Evolutionary conservation across 1,140 invertebrate genomes (phyloP).

Genomic region (Goniozus legneri): DNA sequence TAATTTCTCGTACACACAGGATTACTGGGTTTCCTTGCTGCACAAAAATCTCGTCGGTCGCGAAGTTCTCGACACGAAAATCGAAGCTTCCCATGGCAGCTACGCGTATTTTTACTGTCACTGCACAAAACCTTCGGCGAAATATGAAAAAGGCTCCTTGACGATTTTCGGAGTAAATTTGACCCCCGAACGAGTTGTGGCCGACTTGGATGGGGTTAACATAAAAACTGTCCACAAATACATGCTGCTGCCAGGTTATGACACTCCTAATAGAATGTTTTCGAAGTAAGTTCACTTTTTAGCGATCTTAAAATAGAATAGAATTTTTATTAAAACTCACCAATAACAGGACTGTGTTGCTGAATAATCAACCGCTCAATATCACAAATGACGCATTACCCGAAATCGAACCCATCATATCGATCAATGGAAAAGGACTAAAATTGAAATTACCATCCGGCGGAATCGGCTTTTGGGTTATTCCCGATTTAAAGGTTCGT

Average conservation of each 20-base stretch:
- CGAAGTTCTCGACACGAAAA: constrained; percentile 45
- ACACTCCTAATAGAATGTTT: constrained; percentile 36
- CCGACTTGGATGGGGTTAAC: constrained; percentile 31
- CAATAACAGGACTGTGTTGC: constrained; percentile 47
- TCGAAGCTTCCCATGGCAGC: constrained; percentile 29
- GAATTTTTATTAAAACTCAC: neutral
- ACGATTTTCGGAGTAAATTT: constrained; percentile 50
- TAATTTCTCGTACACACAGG: constrained; percentile 30
- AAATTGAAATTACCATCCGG: constrained; percentile 53
- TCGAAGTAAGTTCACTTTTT: constrained; percentile 34
- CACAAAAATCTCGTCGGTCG: constrained; percentile 52
- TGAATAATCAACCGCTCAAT: constrained; percentile 50
- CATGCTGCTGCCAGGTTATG: constrained; percentile 37
- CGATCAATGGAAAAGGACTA: constrained; percentile 45
- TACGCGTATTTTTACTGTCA: constrained; percentile 49
- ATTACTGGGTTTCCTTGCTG: constrained; percentile 54
- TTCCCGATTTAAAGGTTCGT: constrained; percentile 54
- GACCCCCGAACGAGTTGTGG: constrained; percentile 24
- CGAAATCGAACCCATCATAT: constrained; percentile 52
- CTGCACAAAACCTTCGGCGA: constrained; percentile 44
- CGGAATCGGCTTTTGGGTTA: constrained; percentile 60
- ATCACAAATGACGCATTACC: constrained; percentile 50
- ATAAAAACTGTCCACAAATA: constrained; percentile 40
- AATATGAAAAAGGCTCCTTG: constrained; percentile 40
- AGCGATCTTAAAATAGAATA: neutral